A percentile compares a stretch with the other conserved stretches of the same genome.
phyloP scores from a whole-genome alignment of 2,888 invertebrate species.

The Rhyacophila evoluta region DNA sequence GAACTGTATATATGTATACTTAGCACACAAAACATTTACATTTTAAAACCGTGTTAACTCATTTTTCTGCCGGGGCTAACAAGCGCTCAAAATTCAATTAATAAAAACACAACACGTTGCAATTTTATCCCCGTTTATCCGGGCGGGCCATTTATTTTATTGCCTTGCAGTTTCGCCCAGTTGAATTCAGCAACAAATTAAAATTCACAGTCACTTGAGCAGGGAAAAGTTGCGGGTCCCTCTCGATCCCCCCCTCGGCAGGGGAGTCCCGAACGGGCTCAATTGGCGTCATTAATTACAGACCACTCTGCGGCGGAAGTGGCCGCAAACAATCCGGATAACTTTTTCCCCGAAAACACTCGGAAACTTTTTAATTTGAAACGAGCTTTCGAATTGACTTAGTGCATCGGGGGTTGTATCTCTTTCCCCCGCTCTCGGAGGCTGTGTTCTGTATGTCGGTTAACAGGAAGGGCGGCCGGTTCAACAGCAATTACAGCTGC shows the following conservation, averaged over 20 bases:
- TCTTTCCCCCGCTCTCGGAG: constrained; percentile 10
- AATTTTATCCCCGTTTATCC: constrained; percentile 5
- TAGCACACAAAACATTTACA: neutral
- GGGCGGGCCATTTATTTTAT: constrained; percentile 13
- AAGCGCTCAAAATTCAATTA: constrained; percentile 22
- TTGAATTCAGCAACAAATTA: constrained; percentile 24
- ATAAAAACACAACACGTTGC: constrained; percentile 24
- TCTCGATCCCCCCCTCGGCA: neutral
- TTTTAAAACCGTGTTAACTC: constrained; percentile 4
- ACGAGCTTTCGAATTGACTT: constrained; percentile 28
- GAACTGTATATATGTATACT: neutral
- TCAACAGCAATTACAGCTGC: constrained; percentile 20
- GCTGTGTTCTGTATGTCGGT: constrained; percentile 21
- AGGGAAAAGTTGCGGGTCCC: constrained; percentile 9
- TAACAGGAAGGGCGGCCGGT: constrained; percentile 22
- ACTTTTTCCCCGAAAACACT: constrained; percentile 26
- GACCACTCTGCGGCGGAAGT: constrained; percentile 34
- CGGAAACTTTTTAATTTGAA: constrained; percentile 38
- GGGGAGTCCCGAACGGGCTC: neutral
- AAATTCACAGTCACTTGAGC: constrained; percentile 24
- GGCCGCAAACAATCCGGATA: constrained; percentile 31
- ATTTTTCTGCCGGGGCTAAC: neutral
- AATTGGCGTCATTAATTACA: constrained; percentile 39
- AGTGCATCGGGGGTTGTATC: constrained; percentile 24
- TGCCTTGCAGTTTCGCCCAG: constrained; percentile 10